Evolutionary conservation across 1,140 invertebrate species (phyloP).

Genomic region (Scaptomyza montana): DNA sequence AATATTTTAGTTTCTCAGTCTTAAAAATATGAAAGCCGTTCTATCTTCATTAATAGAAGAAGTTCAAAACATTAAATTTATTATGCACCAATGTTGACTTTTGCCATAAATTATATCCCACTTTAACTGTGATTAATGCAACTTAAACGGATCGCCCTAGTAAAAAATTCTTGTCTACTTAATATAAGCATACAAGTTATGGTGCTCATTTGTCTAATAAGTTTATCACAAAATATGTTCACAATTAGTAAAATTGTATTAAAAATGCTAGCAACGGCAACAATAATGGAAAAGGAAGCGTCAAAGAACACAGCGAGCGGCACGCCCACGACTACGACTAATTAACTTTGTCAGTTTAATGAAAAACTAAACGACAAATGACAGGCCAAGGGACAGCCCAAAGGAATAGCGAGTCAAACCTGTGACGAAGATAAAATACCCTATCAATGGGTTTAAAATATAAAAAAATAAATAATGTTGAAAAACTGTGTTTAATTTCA

Average conservation of each 20-base stretch:
- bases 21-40: no score
- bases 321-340: constrained; percentile 54
- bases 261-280: constrained; percentile 18
- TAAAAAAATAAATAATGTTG: no score
- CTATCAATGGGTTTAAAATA: neutral
- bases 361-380: constrained; percentile 68
- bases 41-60: no score
- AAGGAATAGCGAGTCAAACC: constrained; percentile 17
- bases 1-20: no score
- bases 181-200: constrained; percentile 22
- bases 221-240: constrained; percentile 51
- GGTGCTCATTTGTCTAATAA: constrained; percentile 52
- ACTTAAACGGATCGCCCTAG: neutral
- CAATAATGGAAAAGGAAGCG: constrained; percentile 4
- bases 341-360: constrained; percentile 73
- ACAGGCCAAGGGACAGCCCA: constrained; percentile 19
- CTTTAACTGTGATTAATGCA: constrained; percentile 18
- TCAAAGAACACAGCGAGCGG: constrained; percentile 6
- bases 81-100: no score
- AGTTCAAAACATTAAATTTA: no score
- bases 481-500: no score
- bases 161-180: neutral
- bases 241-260: constrained; percentile 50
- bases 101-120: neutral
- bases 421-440: neutral